Conservation (phyloP, 2,888 invertebrate species). For the Campoletis raptor region DNA sequence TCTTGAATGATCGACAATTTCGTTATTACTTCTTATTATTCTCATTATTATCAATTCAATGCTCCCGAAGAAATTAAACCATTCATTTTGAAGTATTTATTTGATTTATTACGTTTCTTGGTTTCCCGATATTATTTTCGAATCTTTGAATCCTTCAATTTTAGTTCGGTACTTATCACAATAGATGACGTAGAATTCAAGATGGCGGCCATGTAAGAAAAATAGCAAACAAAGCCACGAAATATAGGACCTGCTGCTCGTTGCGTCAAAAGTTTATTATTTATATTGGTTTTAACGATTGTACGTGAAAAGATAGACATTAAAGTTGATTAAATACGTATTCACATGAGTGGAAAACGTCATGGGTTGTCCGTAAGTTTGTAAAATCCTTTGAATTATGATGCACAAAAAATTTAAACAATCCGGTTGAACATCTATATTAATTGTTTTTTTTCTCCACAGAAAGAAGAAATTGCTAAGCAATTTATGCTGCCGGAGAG, state of each 20-base stretch:
- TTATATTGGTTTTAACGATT: not conserved
- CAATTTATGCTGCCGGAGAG: constrained; percentile 95
- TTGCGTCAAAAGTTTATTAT: not conserved
- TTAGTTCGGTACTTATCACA: not conserved
- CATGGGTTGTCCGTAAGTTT: constrained; percentile 77
- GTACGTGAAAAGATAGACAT: constrained; percentile 6
- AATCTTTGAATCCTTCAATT: not conserved
- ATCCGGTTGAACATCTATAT: not conserved
- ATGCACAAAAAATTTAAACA: not conserved
- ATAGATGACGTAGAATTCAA: constrained; percentile 13
- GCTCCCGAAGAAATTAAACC: no score
- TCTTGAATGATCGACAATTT: not conserved
- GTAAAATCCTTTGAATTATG: not conserved
- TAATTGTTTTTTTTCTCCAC: constrained; percentile 42
- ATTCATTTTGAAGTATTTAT: no score
- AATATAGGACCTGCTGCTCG: not conserved
- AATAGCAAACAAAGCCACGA: not conserved
- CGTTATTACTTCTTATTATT: no score
- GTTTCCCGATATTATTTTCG: not conserved
- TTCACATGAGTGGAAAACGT: constrained; percentile 74
- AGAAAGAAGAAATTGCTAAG: constrained; percentile 96
- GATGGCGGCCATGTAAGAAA: not conserved
- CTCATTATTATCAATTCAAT: no score
- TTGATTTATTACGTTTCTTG: not conserved
- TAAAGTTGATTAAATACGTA: not conserved